phyloP scores from a whole-genome alignment of 2,797 vertebrate species.

The Betta splendens region DNA sequence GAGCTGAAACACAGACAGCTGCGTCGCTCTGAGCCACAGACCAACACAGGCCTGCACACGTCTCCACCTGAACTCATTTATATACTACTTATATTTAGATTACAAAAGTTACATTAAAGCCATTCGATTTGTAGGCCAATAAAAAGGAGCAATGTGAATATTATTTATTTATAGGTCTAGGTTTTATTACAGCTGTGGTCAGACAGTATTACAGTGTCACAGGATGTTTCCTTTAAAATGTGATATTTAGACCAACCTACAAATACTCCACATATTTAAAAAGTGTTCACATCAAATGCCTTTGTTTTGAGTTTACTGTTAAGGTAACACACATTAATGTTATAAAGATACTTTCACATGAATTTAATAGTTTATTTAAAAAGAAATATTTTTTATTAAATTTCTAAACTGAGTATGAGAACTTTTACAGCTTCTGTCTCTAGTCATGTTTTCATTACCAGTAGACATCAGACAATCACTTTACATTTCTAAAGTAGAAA shows the following conservation, averaged over 20 bases:
- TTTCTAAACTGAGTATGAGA: neutral
- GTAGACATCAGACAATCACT: neutral
- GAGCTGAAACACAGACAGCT: constrained; percentile 13
- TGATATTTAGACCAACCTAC: neutral
- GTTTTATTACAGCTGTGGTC: neutral
- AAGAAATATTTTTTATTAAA: neutral
- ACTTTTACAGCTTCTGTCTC: neutral
- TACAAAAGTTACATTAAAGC: neutral
- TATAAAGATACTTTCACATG: no score
- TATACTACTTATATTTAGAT: neutral
- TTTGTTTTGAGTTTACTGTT: neutral
- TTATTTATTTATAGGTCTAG: neutral
- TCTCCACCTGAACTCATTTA: neutral
- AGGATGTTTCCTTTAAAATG: no score
- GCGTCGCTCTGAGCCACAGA: neutral
- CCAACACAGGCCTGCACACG: neutral
- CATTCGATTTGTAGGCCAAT: neutral
- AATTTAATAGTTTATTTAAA: neutral
- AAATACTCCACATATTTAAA: neutral
- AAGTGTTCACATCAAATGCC: neutral
- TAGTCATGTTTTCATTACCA: neutral
- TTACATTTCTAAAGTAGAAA: constrained; percentile 21
- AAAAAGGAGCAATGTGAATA: no score
- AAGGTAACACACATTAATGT: neutral
- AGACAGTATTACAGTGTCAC: neutral